Conservation (phyloP, 2,113 vertebrate species). For the Carollia perspicillata region DNA sequence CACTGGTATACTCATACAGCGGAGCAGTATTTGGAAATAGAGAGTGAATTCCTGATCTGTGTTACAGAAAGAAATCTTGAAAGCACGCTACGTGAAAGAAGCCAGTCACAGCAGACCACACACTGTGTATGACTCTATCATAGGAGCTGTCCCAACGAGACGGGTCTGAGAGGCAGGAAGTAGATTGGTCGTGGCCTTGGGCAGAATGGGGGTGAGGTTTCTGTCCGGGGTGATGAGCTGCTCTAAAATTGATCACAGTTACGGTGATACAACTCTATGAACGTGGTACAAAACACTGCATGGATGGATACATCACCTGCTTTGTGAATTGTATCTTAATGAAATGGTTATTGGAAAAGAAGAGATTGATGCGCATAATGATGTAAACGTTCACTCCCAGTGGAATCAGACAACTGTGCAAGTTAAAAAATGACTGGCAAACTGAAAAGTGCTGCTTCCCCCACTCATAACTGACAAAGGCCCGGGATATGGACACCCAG, state of each 20-base stretch:
- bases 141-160: neutral
- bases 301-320: neutral
- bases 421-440: neutral
- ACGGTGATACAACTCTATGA: neutral
- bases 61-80: neutral
- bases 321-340: neutral
- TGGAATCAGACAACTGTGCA: conserved; percentile 12
- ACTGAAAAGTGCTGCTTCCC: neutral
- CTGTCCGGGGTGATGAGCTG: neutral
- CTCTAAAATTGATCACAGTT: neutral
- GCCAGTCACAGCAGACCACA: neutral
- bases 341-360: neutral
- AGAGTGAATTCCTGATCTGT: neutral
- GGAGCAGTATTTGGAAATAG: neutral
- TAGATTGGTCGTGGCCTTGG: neutral
- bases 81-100: neutral
- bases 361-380: neutral
- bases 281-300: neutral
- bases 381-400: neutral
- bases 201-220: neutral
- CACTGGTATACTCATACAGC: too few species aligned
- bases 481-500: neutral
- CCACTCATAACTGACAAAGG: neutral
- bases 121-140: neutral
- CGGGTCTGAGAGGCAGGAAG: neutral